These are phyloP conservation scores for Polymixis lichenea DNA, from an alignment of 2,888 invertebrate species.

Conservation along the genomic window DNA sequence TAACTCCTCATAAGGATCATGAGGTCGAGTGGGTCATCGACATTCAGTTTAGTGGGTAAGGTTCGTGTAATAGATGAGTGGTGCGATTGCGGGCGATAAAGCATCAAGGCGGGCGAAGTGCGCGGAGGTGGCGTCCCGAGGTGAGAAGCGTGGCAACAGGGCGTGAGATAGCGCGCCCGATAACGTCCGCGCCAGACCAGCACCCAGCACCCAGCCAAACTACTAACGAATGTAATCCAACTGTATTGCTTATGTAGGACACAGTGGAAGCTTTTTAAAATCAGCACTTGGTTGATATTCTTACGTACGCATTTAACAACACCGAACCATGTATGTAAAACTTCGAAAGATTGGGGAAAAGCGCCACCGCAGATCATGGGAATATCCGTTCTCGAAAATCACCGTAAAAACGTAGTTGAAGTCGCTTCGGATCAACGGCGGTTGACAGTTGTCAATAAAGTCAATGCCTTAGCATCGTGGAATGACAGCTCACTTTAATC, in stretches of 20 bases:
- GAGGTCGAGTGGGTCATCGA: constrained; percentile 79
- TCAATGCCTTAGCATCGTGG: background rate
- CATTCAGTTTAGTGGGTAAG: constrained; percentile 85
- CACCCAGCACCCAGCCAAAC: constrained; percentile 43
- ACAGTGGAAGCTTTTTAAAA: constrained; percentile 25
- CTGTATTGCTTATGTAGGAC: constrained; percentile 33
- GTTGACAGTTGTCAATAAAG: background rate
- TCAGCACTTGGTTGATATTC: background rate
- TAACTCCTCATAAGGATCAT: constrained; percentile 76
- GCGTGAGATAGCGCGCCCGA: constrained; percentile 86
- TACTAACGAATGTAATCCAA: constrained; percentile 50
- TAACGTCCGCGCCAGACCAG: constrained; percentile 73
- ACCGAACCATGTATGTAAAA: background rate
- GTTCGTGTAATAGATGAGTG: constrained; percentile 85
- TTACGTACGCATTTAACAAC: background rate
- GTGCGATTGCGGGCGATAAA: constrained; percentile 85
- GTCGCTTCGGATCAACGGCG: background rate
- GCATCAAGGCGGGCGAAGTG: constrained; percentile 77
- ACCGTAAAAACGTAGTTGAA: background rate
- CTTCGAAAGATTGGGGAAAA: background rate
- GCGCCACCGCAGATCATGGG: too few species aligned
- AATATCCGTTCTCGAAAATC: background rate
- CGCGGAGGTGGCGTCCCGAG: constrained; percentile 84
- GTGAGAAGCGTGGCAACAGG: constrained; percentile 89
- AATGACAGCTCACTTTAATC: background rate